Percentiles rank a stretch among this genome's conserved stretches.
These are phyloP conservation scores for Drosophila kambysellisi DNA, from an alignment of 2,888 invertebrate species.

Conservation along the genomic window DNA sequence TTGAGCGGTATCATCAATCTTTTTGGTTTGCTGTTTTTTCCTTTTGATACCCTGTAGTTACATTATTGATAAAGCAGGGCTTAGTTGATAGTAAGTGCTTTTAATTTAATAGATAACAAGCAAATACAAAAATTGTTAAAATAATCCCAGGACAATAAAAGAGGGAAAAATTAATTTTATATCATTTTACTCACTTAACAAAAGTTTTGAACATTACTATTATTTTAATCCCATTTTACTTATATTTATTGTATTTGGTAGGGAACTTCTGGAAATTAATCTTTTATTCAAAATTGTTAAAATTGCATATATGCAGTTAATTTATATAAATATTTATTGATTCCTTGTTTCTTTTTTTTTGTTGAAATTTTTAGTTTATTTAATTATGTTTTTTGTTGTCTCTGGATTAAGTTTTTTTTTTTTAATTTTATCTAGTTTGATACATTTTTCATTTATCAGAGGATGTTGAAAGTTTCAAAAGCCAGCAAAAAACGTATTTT, in stretches of 20 bases:
- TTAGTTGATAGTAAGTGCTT: not conserved
- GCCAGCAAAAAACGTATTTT: not conserved
- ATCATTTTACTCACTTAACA: not conserved
- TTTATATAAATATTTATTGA: not conserved
- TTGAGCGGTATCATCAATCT: constrained; percentile 84
- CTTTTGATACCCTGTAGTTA: constrained; percentile 24
- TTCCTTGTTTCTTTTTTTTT: not conserved
- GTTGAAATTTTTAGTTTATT: not conserved
- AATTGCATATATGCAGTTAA: not conserved
- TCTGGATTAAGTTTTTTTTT: not conserved
- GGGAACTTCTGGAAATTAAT: not conserved
- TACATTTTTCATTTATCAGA: not conserved
- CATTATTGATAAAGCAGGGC: not conserved
- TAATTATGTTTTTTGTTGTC: not conserved
- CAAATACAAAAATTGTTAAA: too few species aligned
- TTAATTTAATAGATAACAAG: not conserved
- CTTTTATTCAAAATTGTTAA: not conserved
- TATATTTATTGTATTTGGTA: not conserved
- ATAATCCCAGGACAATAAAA: too few species aligned
- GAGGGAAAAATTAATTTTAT: too few species aligned
- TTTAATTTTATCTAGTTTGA: not conserved
- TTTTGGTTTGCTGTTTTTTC: constrained; percentile 55
- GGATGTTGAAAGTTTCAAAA: not conserved
- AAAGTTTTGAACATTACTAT: not conserved
- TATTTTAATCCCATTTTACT: not conserved